Percentiles rank a stretch among this genome's conserved stretches.
Evolutionary conservation across 2,888 invertebrate species (phyloP).

Genomic region (Spodoptera littoralis): DNA sequence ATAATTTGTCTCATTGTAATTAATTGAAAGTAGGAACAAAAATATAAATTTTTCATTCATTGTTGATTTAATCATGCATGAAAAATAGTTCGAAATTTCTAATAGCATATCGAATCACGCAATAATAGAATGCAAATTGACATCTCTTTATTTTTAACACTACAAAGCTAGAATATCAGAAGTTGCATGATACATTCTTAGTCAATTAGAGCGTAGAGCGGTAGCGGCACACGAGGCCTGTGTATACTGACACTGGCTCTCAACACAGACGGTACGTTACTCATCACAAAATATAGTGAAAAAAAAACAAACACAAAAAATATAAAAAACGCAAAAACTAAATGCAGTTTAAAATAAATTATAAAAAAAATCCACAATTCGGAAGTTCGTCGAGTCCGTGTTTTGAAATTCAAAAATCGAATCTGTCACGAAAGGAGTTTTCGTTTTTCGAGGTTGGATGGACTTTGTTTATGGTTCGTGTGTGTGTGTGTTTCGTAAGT

Average conservation of each 20-base stretch:
- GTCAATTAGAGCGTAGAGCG: conserved; percentile 83
- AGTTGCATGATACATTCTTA: conserved; percentile 84
- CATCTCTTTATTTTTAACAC: conserved; percentile 55
- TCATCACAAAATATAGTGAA: conserved; percentile 59
- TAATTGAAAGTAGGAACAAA: too few relatives aligned
- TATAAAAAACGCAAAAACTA: conserved; percentile 10
- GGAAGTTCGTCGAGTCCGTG: conserved; percentile 13
- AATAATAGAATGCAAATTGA: conserved; percentile 54
- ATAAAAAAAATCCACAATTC: conserved; percentile 8
- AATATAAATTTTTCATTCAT: too few relatives aligned
- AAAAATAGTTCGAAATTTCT: conserved; percentile 22
- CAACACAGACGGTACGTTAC: conserved; percentile 78
- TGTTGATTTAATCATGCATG: too few relatives aligned
- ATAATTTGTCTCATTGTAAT: not conserved
- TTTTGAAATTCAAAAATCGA: conserved; percentile 45
- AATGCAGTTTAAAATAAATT: not conserved
- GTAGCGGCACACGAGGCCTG: conserved; percentile 67
- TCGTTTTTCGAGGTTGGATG: conserved; percentile 44
- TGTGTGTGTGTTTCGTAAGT: conserved; percentile 51
- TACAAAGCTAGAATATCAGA: conserved; percentile 63
- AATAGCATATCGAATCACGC: conserved; percentile 51
- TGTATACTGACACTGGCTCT: conserved; percentile 76
- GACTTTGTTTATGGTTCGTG: conserved; percentile 23
- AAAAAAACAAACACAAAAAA: conserved; percentile 40
- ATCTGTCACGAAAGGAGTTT: conserved; percentile 26